Conservation (phyloP, 2,888 invertebrate species). For the Drosophila cracens region DNA sequence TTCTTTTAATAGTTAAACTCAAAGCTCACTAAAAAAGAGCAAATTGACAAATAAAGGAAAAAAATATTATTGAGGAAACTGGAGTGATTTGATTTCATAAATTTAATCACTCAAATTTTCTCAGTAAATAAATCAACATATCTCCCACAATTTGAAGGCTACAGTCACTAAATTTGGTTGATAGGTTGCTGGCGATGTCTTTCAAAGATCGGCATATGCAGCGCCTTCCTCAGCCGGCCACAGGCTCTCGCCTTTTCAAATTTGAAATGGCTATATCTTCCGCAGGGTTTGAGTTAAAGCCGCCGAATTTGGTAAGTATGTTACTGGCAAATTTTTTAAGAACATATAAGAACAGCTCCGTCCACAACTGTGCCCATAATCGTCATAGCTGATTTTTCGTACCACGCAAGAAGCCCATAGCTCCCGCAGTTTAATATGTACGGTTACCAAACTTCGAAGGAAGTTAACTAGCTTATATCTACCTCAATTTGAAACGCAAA, state of each 20-base stretch:
- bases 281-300: not conserved
- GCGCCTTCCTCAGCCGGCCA: not conserved
- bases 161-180: too few relatives aligned
- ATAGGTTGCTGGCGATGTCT: not conserved
- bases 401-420: too few relatives aligned
- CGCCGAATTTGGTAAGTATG: not conserved
- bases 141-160: not conserved
- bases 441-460: too few relatives aligned
- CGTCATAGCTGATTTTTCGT: too few relatives aligned
- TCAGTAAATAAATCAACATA: not conserved
- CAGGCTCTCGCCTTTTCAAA: too few relatives aligned
- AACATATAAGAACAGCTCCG: too few relatives aligned
- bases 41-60: not conserved
- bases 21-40: not conserved
- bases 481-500: too few relatives aligned
- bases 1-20: not conserved
- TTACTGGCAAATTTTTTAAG: not conserved
- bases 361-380: too few relatives aligned
- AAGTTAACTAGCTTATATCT: too few relatives aligned
- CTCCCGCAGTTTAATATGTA: too few relatives aligned
- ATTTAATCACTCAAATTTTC: not conserved
- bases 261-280: too few relatives aligned
- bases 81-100: not conserved
- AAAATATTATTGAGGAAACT: not conserved
- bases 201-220: not conserved